A percentile compares a stretch with the other conserved stretches of the same genome.
These are phyloP conservation scores for Anguilla obscura DNA, from an alignment of 2,797 vertebrate species.

Conservation along the genomic window DNA sequence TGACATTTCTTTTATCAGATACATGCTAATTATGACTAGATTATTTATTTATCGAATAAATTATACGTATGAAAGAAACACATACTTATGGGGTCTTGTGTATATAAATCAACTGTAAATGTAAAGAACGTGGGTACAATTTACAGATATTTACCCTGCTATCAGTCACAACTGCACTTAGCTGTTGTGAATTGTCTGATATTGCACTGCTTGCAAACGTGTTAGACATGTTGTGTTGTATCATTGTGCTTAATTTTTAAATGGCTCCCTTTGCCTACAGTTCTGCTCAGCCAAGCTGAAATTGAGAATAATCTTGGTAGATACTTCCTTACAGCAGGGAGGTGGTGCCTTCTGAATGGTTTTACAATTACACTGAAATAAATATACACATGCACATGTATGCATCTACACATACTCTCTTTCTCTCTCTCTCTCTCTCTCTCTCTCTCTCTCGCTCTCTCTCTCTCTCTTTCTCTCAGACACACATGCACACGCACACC, in stretches of 20 bases:
- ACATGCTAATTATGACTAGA: background rate
- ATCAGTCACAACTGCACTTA: background rate
- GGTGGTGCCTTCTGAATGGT: background rate
- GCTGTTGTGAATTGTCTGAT: background rate
- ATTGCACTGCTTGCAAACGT: background rate
- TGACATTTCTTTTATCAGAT: constrained; percentile 24
- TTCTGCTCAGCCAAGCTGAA: background rate
- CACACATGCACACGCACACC: background rate
- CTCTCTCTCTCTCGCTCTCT: constrained; percentile 8
- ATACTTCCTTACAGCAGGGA: background rate
- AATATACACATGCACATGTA: background rate
- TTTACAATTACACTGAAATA: background rate
- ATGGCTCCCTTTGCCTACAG: background rate
- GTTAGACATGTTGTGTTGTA: background rate
- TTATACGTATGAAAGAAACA: background rate
- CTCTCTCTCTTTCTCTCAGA: background rate
- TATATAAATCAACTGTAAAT: background rate
- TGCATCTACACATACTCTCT: background rate
- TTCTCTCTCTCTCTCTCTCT: background rate
- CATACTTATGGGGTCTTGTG: background rate
- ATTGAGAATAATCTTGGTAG: background rate
- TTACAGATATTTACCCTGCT: background rate
- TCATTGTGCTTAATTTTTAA: background rate
- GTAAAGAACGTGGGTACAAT: background rate
- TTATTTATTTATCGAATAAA: constrained; percentile 8